phyloP scores from a whole-genome alignment of 2,113 vertebrate species.

The Malurus alboscapulatus region DNA sequence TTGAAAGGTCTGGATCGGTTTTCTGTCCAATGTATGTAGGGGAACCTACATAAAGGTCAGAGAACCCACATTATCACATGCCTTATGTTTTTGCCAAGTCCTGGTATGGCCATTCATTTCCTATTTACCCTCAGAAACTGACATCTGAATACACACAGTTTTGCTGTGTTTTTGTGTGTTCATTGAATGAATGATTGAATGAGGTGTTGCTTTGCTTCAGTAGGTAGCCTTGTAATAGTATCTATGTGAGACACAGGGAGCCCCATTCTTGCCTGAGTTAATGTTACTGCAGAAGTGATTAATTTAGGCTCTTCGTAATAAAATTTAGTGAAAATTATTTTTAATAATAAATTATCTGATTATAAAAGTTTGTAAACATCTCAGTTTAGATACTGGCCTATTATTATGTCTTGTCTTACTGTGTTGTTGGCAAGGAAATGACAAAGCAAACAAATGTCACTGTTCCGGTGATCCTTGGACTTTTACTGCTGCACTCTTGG shows the following conservation, averaged over 20 bases:
- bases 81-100: neutral
- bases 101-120: neutral
- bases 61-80: neutral
- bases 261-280: neutral
- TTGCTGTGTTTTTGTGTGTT: neutral
- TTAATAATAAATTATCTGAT: neutral
- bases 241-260: neutral
- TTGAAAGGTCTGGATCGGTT: neutral
- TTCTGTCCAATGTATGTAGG: neutral
- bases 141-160: neutral
- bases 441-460: fast-evolving
- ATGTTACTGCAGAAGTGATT: neutral
- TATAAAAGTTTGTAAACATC: neutral
- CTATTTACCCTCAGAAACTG: neutral
- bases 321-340: neutral
- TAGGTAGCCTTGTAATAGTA: neutral
- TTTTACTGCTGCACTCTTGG: neutral
- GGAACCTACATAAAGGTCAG: neutral
- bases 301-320: neutral
- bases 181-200: neutral
- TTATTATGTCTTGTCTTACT: neutral
- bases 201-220: neutral
- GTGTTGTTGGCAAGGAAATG: neutral
- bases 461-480: neutral
- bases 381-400: neutral